Evolutionary conservation across 2,797 vertebrate genomes (phyloP).

Genomic region (Tapera naevia): DNA sequence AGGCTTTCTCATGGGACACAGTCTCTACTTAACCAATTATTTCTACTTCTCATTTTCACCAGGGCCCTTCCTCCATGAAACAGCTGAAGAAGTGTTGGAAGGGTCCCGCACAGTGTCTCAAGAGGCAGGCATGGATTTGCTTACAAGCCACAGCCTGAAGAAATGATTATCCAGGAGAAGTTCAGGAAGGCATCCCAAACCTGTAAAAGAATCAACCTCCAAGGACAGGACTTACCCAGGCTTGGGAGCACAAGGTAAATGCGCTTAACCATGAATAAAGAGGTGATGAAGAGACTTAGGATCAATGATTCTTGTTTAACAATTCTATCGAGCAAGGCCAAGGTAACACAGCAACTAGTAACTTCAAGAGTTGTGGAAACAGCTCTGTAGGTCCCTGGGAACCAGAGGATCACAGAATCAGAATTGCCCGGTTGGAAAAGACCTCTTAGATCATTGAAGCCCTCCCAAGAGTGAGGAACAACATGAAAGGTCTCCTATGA

Average conservation of each 20-base stretch:
- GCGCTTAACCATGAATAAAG: neutral
- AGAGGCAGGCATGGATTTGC: neutral
- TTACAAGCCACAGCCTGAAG: neutral
- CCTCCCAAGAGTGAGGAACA: neutral
- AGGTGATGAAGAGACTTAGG: neutral
- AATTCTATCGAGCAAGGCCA: neutral
- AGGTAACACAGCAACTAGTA: neutral
- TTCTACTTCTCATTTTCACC: neutral
- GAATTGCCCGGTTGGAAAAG: no score
- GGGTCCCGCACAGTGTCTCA: neutral
- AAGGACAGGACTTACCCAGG: neutral
- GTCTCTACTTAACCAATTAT: neutral
- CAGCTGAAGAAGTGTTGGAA: neutral
- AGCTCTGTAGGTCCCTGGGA: neutral
- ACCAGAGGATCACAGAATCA: no score
- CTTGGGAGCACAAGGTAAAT: neutral
- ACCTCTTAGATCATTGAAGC: no score
- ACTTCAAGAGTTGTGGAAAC: neutral
- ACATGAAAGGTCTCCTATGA: neutral
- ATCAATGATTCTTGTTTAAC: neutral
- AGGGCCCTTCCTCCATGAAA: neutral
- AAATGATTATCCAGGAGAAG: neutral
- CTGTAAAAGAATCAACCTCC: neutral
- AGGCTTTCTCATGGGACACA: neutral
- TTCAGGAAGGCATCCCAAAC: neutral